Evolutionary conservation across 1,140 invertebrate species (phyloP), one percentile per base, ranked within the genome.

Genomic region (Mamestra configurata): DNA sequence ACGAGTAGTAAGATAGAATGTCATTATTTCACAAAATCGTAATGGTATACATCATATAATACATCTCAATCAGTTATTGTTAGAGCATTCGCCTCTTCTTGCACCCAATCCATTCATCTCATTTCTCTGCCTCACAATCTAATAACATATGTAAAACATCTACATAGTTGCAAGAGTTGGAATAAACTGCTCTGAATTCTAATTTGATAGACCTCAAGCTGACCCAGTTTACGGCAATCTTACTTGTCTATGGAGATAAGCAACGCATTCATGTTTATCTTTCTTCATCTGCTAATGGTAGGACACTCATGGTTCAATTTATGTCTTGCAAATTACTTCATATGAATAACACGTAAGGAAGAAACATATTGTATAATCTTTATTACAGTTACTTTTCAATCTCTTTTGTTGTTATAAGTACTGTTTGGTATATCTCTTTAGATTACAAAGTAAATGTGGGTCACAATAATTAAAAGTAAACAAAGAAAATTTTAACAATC

Each of bases 391-490:
- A 11, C 27, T 57, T 27, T 18, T 8, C 20, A 11, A 13, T 59
- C 31, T 59, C 55, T 31, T 64, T 20, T 64, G 8, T 37, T 64
- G n/a, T 31, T 5, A 31, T 5, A 31, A 31, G 27, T 37, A 5
- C 18, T 40, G 10, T 20, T 40, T 1, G 18, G 18, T 61, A 35
- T 35, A 20, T 66, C 20, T 13, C 35, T 11, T 20, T 40, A 18
- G 4, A 22, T 22, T 66, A 15, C 24, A 40, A 22, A 40, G 35
- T 20, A 37, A 46, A 70, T 49, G 40, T 49, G 22, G 22, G 66
- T 37, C 66, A 27, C 40, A 70, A 10, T 70, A 70, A 70, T 70
- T 70, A 70, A 70, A 49, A 43, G 20, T n/a, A 66, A 66, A 27
- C 35, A 24, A 61, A 35, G 11, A 49, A 68, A 37, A 27, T 68